Percentiles rank a stretch among this genome's conserved stretches.
phyloP scores from a whole-genome alignment of 2,888 invertebrate genomes.

The Cephus pygmeus region DNA sequence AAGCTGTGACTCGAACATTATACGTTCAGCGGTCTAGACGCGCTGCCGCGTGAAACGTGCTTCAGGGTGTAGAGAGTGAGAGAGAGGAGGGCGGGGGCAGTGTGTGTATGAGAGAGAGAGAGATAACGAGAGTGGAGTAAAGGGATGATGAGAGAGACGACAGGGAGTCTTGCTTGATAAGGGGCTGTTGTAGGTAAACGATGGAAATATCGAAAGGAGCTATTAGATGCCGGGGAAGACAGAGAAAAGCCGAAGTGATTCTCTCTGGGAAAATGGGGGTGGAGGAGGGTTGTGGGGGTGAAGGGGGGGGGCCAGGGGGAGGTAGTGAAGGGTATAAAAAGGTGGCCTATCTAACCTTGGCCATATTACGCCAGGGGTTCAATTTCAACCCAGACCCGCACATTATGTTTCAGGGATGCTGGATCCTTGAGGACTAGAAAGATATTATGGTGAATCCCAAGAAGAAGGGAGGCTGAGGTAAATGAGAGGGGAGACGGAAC shows the following conservation, averaged over 20 bases:
- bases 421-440: background rate
- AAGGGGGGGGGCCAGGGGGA: background rate
- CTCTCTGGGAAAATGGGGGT: background rate
- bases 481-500: background rate
- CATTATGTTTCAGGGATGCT: background rate
- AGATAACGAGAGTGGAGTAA: background rate
- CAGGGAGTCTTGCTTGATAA: background rate
- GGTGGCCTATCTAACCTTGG: background rate
- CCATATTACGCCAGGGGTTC: background rate
- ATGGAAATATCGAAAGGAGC: conserved; percentile 1
- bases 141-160: background rate
- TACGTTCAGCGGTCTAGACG: background rate
- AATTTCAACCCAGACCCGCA: conserved; percentile 6
- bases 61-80: background rate
- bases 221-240: background rate
- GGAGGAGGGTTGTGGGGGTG: background rate
- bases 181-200: background rate
- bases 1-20: background rate
- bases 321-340: background rate
- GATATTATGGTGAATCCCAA: conserved; percentile 1
- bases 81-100: background rate
- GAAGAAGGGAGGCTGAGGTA: background rate
- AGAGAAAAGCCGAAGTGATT: background rate
- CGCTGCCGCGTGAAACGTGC: background rate
- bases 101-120: background rate